Conservation (phyloP, 2,113 vertebrate genomes). For the Orthonyx spaldingii region DNA sequence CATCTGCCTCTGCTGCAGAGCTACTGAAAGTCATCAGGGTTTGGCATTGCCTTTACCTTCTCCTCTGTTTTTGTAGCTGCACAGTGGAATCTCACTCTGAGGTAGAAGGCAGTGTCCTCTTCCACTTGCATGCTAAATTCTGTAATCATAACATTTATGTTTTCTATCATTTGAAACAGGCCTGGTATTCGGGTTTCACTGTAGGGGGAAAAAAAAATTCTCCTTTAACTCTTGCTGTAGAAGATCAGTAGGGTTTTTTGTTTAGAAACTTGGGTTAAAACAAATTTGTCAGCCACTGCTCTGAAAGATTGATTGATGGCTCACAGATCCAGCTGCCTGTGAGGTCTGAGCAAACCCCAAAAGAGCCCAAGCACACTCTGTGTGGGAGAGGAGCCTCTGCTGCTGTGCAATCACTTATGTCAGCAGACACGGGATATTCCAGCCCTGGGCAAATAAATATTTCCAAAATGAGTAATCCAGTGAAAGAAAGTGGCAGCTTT, state of each 20-base stretch:
- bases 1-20: not conserved
- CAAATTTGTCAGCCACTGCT: not conserved
- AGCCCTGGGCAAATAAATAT: not conserved
- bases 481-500: not conserved
- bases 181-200: not conserved
- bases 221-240: not conserved
- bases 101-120: not conserved
- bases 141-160: not conserved
- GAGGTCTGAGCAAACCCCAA: conserved; percentile 52
- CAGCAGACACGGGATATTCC: not conserved
- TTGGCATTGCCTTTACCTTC: not conserved
- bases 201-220: fast-evolving
- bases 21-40: not conserved
- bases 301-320: not conserved
- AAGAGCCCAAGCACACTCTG: not conserved
- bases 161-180: not conserved
- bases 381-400: conserved; percentile 14
- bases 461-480: not conserved
- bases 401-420: not conserved
- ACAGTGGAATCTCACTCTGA: not conserved
- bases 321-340: conserved; percentile 35
- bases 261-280: not conserved
- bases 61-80: not conserved
- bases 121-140: not conserved
- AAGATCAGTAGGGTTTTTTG: not conserved